phyloP scores from a whole-genome alignment of 2,888 invertebrate species.

The Pollenia amentaria region DNA sequence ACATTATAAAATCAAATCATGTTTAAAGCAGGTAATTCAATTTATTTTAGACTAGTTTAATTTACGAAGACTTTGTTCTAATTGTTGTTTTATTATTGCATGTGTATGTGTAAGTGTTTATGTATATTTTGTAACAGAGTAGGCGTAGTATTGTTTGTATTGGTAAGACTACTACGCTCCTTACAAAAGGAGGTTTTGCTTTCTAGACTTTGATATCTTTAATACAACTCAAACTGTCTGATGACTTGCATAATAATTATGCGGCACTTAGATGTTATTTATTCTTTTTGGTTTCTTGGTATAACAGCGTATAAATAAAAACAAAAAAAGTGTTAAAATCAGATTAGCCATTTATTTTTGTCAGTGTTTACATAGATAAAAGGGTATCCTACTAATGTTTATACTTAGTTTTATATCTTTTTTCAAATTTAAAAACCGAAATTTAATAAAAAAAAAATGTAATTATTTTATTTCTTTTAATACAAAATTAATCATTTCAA shows the following conservation, averaged over 20 bases:
- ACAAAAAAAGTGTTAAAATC: slow-evolving; percentile 41
- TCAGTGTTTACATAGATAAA: not conserved
- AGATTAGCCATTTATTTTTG: slow-evolving; percentile 23
- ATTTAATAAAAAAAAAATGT: not conserved
- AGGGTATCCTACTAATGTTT: not conserved
- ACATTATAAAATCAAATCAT: slow-evolving; percentile 72
- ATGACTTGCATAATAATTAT: slow-evolving; percentile 61
- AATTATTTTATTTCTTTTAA: not conserved
- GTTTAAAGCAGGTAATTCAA: slow-evolving; percentile 73
- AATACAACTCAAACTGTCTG: slow-evolving; percentile 47
- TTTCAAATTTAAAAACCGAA: not conserved
- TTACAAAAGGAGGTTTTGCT: slow-evolving; percentile 46
- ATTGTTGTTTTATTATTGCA: slow-evolving; percentile 58
- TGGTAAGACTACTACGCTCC: slow-evolving; percentile 1
- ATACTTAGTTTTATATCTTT: slow-evolving; percentile 8
- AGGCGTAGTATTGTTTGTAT: slow-evolving; percentile 31
- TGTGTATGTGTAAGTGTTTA: slow-evolving; percentile 10
- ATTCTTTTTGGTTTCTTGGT: not conserved
- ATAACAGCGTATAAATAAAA: slow-evolving; percentile 2
- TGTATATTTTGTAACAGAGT: not conserved
- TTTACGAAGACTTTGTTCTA: slow-evolving; percentile 67
- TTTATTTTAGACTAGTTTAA: slow-evolving; percentile 72
- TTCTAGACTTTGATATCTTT: slow-evolving; percentile 41
- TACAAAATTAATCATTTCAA: slow-evolving; percentile 23
- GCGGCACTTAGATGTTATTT: slow-evolving; percentile 46